These are phyloP conservation scores for Ditylenchus weischeri DNA, from an alignment of 2,888 invertebrate genomes.

Conservation along the genomic window DNA sequence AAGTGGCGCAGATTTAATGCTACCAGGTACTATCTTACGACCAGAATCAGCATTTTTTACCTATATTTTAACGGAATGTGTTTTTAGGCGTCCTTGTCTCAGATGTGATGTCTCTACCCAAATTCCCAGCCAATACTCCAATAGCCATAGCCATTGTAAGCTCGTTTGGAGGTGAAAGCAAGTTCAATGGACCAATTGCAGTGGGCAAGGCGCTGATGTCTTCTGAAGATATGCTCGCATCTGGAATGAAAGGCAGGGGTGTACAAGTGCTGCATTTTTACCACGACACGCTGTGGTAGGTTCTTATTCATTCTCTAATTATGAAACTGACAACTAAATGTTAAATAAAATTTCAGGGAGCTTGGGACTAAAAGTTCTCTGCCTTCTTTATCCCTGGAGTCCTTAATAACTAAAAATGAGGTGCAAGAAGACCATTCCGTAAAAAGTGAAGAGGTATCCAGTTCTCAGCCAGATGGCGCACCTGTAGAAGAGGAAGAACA, in stretches of 20 bases:
- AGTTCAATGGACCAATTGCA: constrained; percentile 45
- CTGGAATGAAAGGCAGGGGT: constrained; percentile 47
- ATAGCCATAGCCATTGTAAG: constrained; percentile 35
- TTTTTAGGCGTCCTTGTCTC: constrained; percentile 32
- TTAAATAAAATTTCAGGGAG: constrained; percentile 31
- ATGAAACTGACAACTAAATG: neutral
- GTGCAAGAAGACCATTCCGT: no score
- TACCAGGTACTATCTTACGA: constrained; percentile 40
- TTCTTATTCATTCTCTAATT: no score
- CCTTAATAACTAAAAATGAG: neutral
- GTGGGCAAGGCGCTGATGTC: constrained; percentile 50
- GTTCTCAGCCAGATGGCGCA: no score
- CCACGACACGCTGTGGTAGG: constrained; percentile 47
- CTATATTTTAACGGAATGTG: neutral
- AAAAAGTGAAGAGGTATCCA: no score
- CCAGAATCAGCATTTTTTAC: constrained; percentile 9
- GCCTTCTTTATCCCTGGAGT: constrained; percentile 20
- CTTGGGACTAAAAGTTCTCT: constrained; percentile 39
- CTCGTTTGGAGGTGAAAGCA: constrained; percentile 4
- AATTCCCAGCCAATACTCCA: constrained; percentile 36
- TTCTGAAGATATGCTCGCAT: constrained; percentile 40
- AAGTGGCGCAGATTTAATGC: constrained; percentile 56
- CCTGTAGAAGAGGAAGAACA: no score
- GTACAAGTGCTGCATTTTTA: constrained; percentile 48
- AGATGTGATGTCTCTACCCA: constrained; percentile 32